Evolutionary conservation across 2,888 invertebrate species (phyloP), one percentile per base, ranked within the genome.

Genomic region (Ceramica pisi): DNA sequence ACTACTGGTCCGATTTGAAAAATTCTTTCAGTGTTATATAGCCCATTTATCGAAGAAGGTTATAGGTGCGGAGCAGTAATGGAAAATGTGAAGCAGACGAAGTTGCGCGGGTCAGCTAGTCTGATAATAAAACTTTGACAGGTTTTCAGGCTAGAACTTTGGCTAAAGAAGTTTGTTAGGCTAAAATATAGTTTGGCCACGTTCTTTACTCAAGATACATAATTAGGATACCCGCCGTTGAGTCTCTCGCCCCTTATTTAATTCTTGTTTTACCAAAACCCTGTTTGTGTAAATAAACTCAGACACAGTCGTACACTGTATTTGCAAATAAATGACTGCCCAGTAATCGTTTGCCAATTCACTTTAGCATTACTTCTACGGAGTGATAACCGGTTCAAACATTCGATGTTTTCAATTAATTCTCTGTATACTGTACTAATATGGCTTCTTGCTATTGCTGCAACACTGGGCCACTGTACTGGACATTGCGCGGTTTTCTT

Each of bases 381-480:
- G 60, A 65, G 55, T 61, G 51, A 61, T 38, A 71, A 82, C 63
- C 67, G 51, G 72, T 61, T 57, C 48, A 67, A 60, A 53, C 60
- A 71, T 71, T 67, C 71, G 21, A 61, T 55, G 64, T 38, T 26
- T 79, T 82, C 60, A 79, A 78, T 78, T 60, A 66, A 71, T 78
- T 78, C 71, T 62, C 44, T 81, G 75, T 75, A 75, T 51, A 50
- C 44, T 62, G 66, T 51, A 75, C 55, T 68, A 76, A 64, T 78
- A 81, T 61, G 81, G 77, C 64, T 76, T 78, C 64, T 57, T 81
- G 77, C 26, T 56, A 61, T 64, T 64, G 68, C 59, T 19, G 7
- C 41, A 56, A 68, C 81, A 77, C 63, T 76, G 60, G 55, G 26
- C 1, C 62, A 63, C 62, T 81, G 77, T 81, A 55, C 4, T 23